Conservation (phyloP, 2,113 vertebrate genomes). For the Argyrosomus japonicus region DNA sequence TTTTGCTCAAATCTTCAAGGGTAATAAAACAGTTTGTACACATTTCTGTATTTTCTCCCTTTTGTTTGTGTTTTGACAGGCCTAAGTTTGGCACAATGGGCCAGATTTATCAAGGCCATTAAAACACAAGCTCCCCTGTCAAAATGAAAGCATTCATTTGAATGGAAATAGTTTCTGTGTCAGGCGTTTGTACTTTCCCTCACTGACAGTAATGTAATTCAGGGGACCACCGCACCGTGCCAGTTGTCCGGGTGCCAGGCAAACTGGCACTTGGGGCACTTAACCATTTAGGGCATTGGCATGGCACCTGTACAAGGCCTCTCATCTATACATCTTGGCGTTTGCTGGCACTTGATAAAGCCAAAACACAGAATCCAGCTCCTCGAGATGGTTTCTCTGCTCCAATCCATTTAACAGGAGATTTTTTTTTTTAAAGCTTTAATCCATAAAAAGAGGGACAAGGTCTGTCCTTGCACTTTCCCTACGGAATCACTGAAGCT, state of each 20-base stretch:
- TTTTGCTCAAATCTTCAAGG: background rate
- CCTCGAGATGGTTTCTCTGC: slow-evolving; percentile 66
- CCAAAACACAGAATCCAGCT: slow-evolving; percentile 66
- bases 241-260: slow-evolving; percentile 82
- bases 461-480: slow-evolving; percentile 22
- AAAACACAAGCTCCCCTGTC: slow-evolving; percentile 56
- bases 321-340: slow-evolving; percentile 72
- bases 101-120: slow-evolving; percentile 64
- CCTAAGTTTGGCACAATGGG: slow-evolving; percentile 11
- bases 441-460: slow-evolving; percentile 35
- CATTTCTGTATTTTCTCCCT: slow-evolving; percentile 15
- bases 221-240: slow-evolving; percentile 62
- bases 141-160: slow-evolving; percentile 73
- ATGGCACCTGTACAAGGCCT: slow-evolving; percentile 69
- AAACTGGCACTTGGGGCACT: slow-evolving; percentile 77
- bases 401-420: slow-evolving; percentile 65
- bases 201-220: slow-evolving; percentile 81
- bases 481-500: slow-evolving; percentile 7
- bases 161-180: slow-evolving; percentile 61
- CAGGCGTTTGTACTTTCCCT: slow-evolving; percentile 73
- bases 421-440: slow-evolving; percentile 47
- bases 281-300: slow-evolving; percentile 83
- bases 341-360: slow-evolving; percentile 58
- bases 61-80: slow-evolving; percentile 35
- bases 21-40: slow-evolving; percentile 10